Evolutionary conservation across 2,797 vertebrate genomes (phyloP), one percentile per base, ranked within the genome.

Genomic region (Diplodus sargus): DNA sequence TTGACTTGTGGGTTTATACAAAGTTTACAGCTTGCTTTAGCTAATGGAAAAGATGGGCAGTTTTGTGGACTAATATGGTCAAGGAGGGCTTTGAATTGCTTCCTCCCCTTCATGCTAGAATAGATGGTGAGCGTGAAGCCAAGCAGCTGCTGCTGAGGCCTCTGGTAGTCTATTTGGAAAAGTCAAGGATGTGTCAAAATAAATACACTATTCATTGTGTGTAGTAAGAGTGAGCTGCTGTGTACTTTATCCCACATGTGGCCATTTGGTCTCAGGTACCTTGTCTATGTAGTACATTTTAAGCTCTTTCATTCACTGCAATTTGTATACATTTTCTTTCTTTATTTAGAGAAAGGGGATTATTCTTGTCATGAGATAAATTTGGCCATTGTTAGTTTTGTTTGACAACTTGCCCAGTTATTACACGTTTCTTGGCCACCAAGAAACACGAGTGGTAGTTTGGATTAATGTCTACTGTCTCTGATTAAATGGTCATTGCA

Each of bases 51-150:
- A 90, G 89, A 88, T 74, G 82, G 85, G 62, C 70, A 49, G 81
- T 43, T 87, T 80, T 83, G 71, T 93, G 92, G 89, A 94, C 93
- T 92, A 94, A 94, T 93, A 94, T 94, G 93, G 93, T 93, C 91
- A 94, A 82, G 78, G 72, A 85, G 66, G 61, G 74, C 78, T 91
- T 87, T 74, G 81, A 85, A 75, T 79, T 12, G 53, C 68, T 79
- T 82, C 90, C 84, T 88, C 81, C 74, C 16, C 70, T 84, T 88
- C 83, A 86, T 82, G 85, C 68, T 79, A 75, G 84, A 85, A 83
- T 85, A 89, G 88, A 84, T 53, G 67, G 87, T 28, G 90, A 86
- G 82, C 7, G 59, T 91, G 92, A 93, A 85, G 87, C 76, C 64
- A 70, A 83, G 78, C 91, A 92, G 90, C 88, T 94, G 90, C 86